A percentile compares a stretch with the other conserved stretches of the same genome.
Evolutionary conservation across 2,797 vertebrate species (phyloP).

Genomic region (Dryobates pubescens): DNA sequence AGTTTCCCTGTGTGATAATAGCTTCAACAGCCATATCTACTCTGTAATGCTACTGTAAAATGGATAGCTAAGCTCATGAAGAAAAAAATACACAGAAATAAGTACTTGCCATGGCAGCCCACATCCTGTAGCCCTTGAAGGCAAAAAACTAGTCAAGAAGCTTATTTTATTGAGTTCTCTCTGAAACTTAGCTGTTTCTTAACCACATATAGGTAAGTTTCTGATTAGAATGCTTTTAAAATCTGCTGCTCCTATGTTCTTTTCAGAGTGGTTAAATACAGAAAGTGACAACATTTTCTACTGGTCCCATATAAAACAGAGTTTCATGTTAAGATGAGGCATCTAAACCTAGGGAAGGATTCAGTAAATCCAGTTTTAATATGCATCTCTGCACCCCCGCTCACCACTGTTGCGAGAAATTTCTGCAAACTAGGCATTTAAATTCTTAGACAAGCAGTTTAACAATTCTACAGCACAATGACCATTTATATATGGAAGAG

Average conservation of each 20-base stretch:
- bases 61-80: neutral
- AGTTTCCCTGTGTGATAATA: neutral
- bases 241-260: neutral
- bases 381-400: neutral
- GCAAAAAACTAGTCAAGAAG: neutral
- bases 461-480: neutral
- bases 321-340: neutral
- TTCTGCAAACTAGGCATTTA: neutral
- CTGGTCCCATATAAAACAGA: neutral
- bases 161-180: neutral
- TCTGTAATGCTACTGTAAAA: neutral
- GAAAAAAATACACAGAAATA: neutral
- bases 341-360: neutral
- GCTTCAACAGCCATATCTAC: neutral
- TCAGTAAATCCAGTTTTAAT: neutral
- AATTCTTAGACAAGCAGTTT: neutral
- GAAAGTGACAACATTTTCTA: neutral
- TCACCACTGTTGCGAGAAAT: neutral
- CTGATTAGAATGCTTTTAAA: neutral
- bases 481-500: neutral
- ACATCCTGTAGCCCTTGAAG: constrained; percentile 28
- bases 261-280: neutral
- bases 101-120: neutral
- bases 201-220: constrained; percentile 1
- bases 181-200: neutral